These are phyloP conservation scores for Xyrichtys novacula DNA, from an alignment of 2,797 vertebrate genomes.

Conservation along the genomic window DNA sequence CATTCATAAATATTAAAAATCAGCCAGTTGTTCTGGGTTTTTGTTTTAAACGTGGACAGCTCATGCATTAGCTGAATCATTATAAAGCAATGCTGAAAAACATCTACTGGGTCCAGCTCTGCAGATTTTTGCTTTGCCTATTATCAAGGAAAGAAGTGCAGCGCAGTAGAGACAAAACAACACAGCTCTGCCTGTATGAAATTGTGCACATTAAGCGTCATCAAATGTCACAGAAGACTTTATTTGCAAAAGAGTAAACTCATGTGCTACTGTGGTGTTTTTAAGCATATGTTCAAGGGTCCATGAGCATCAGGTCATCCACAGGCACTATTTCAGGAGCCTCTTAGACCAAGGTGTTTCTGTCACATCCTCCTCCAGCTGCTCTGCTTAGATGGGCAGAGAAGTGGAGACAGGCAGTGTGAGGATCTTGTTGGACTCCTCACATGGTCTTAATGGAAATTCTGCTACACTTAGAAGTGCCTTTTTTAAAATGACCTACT, in stretches of 20 bases:
- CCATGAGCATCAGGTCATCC: conserved; percentile 60
- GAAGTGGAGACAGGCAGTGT: conserved; percentile 51
- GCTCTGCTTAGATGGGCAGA: conserved; percentile 57
- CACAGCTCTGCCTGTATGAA: too few relatives aligned
- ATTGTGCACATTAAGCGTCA: too few relatives aligned
- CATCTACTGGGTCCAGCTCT: too few relatives aligned
- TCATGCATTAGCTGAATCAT: too few relatives aligned
- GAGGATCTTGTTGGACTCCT: conserved; percentile 57
- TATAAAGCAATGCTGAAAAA: too few relatives aligned
- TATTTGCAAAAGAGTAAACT: conserved; percentile 37
- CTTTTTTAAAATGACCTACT: conserved; percentile 72
- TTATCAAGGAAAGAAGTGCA: too few relatives aligned
- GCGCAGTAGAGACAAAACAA: too few relatives aligned
- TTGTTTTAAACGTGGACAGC: too few relatives aligned
- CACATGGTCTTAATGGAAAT: conserved; percentile 49
- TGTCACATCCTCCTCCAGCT: conserved; percentile 65
- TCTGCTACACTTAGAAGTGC: conserved; percentile 50
- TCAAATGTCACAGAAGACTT: conserved; percentile 2
- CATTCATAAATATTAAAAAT: too few relatives aligned
- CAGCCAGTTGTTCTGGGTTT: too few relatives aligned
- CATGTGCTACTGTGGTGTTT: conserved; percentile 33
- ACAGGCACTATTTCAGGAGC: conserved; percentile 74
- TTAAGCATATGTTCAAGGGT: conserved; percentile 52
- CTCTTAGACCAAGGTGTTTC: conserved; percentile 77
- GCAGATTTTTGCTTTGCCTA: too few relatives aligned